A percentile compares a stretch with the other conserved stretches of the same genome.
These are phyloP conservation scores for Motacilla alba DNA, from an alignment of 2,113 vertebrate species.

Conservation along the genomic window DNA sequence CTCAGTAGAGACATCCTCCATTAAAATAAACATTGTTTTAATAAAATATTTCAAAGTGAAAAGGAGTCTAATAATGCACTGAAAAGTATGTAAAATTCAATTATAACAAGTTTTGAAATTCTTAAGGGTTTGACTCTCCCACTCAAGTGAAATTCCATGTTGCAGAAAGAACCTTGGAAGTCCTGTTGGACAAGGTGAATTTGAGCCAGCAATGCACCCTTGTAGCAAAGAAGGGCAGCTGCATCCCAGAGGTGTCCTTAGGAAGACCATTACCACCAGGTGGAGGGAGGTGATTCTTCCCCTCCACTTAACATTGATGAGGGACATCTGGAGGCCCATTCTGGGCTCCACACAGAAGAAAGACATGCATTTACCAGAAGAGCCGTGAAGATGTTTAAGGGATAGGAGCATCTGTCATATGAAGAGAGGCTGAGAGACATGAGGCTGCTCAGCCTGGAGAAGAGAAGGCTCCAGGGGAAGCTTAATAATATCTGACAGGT, in stretches of 20 bases:
- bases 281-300: background rate
- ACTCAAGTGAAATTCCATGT: background rate
- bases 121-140: background rate
- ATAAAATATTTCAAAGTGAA: background rate
- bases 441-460: background rate
- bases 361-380: background rate
- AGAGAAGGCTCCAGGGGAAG: background rate
- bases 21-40: background rate
- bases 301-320: background rate
- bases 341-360: background rate
- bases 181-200: background rate
- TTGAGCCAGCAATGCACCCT: background rate
- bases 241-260: background rate
- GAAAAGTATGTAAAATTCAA: background rate
- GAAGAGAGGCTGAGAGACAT: background rate
- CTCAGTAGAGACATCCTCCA: background rate
- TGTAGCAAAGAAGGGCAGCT: fast-evolving
- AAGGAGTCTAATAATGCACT: background rate
- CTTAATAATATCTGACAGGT: fast-evolving
- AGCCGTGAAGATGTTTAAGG: background rate
- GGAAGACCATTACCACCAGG: background rate
- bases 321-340: background rate
- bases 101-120: background rate
- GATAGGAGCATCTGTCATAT: background rate
- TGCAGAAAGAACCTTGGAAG: background rate